Conservation (phyloP, 1,140 invertebrate genomes). For the Probaryconus sp. region DNA sequence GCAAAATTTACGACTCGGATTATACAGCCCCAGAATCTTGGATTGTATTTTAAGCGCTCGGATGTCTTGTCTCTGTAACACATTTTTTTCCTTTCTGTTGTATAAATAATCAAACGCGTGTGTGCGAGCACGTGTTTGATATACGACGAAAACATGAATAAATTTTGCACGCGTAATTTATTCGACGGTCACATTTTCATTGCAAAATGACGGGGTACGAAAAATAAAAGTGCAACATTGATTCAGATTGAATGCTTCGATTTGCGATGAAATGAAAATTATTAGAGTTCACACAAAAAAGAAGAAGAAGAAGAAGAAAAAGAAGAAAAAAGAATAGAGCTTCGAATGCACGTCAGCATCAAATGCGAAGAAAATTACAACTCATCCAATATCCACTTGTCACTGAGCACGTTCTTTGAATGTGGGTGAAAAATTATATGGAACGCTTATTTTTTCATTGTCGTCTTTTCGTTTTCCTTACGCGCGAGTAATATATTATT, state of each 20-base stretch:
- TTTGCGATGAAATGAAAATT: slow-evolving; percentile 36
- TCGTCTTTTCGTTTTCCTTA: too few species aligned
- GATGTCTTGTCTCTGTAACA: not conserved
- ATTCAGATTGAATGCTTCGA: slow-evolving; percentile 43
- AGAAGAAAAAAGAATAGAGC: slow-evolving; percentile 6
- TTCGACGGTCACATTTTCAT: slow-evolving; percentile 1
- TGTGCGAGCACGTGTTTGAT: too few species aligned
- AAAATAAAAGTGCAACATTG: slow-evolving; percentile 23
- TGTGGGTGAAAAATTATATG: slow-evolving; percentile 33
- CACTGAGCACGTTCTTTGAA: slow-evolving; percentile 29
- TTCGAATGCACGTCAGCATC: slow-evolving; percentile 26
- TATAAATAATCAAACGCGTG: not conserved
- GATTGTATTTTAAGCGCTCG: not conserved
- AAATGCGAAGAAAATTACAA: slow-evolving; percentile 45
- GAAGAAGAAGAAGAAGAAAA: too few species aligned
- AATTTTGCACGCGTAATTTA: not conserved
- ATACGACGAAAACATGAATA: not conserved
- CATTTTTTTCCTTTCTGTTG: not conserved
- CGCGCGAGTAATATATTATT: too few species aligned
- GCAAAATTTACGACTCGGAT: slow-evolving; percentile 11
- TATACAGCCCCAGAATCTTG: not conserved
- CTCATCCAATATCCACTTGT: slow-evolving; percentile 47
- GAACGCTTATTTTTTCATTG: slow-evolving; percentile 16
- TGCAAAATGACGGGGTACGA: slow-evolving; percentile 1
- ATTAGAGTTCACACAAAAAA: slow-evolving; percentile 6